Evolutionary conservation across 2,113 vertebrate species (phyloP), one percentile per base, ranked within the genome.

Genomic region (Stigmatopora nigra): DNA sequence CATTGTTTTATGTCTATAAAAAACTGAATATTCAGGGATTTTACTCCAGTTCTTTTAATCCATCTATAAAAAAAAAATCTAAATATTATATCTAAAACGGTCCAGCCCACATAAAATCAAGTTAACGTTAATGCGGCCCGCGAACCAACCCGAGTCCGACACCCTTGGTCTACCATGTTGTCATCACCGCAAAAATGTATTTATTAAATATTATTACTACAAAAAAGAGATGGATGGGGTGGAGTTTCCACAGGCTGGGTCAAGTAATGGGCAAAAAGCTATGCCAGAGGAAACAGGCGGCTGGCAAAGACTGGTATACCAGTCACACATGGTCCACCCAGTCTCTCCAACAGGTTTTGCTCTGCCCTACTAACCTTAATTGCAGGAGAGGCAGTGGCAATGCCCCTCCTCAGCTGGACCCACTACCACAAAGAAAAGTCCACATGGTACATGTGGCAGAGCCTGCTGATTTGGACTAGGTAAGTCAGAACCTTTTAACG

Each of bases 401-500:
- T 52, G 63, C 63, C 69, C 81, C 79, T 13, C 25, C 60, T 64
- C 73, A 86, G 79, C 77, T 66, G 70, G 78, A 77, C 76, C 80
- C 68, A 68, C 14, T 45, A 45, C 73, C 81, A 84, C 75, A 48
- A 65, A 83, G 74, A 74, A 82, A 55, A 82, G 72, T 59, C 71
- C 73, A 68, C 19, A 65, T 59, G 1, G 5, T 19, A 56, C 71
- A 63, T 67, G 78, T 79, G 72, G 73, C 79, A 82, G 71, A 78
- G 76, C 80, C 81, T 75, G 78, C 83, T 81, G 80, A 87, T 86
- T 80, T 82, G 77, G 81, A 82, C 57, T 83, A 91, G 89, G 88
- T 86, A 87, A 91, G 89, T 91, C 91, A 90, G 76, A 89, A 89
- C 86, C 85, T 86, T 85, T 91, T 90, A 91, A 77, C 84, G 75